Evolutionary conservation across 37 sponge, comb jelly and placozoan genomes (phyloP), one percentile per base, ranked within the genome.

Genomic region (Halisarca cf. caerulea): DNA sequence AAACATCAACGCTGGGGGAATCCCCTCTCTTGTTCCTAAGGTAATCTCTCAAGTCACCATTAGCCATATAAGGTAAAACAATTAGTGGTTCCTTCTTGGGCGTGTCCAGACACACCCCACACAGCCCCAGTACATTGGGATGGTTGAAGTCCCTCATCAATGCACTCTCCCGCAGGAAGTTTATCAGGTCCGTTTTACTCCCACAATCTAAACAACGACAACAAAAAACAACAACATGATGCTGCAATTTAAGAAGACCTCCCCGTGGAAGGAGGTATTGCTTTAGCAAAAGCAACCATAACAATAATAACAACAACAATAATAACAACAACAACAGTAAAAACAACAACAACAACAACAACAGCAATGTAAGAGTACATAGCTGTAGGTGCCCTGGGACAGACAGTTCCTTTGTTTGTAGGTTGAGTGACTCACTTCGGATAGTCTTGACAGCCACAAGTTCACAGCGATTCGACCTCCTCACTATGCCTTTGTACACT

Each of bases 61-160:
- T 79, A 15, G 78, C 79, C 86, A 85, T 85, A 33, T 54, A 85
- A 55, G 86, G 86, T 32, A 85, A 32, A 3, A 79, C 60, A 34
- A 85, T 85, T 59, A 85, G 32, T 39, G 86, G 86, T 14, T 38
- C 38, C 14, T 36, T 42, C 20, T 57, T 36, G 18, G 36, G 54
- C 1, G 59, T 81, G 43, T 81, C 58, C 21, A 85, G 40, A 32
- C 79, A 85, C 42, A 85, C 60, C 15, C 86, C 86, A 43, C 30
- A 34, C 38, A 85, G 79, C 21, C 86, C 86, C 6, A 85, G 72
- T 34, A 85, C 86, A 59, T 85, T n/a, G 20, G 79, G 80, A 53
- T 85, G 86, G 34, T 59, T 23, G 41, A 85, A 85, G 34, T 32
- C 79, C 64, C 79, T 85, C 86, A 85, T 85, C 17, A 85, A 20